These are phyloP conservation scores for Acleris laterana DNA, from an alignment of 2,888 invertebrate species.

Conservation along the genomic window DNA sequence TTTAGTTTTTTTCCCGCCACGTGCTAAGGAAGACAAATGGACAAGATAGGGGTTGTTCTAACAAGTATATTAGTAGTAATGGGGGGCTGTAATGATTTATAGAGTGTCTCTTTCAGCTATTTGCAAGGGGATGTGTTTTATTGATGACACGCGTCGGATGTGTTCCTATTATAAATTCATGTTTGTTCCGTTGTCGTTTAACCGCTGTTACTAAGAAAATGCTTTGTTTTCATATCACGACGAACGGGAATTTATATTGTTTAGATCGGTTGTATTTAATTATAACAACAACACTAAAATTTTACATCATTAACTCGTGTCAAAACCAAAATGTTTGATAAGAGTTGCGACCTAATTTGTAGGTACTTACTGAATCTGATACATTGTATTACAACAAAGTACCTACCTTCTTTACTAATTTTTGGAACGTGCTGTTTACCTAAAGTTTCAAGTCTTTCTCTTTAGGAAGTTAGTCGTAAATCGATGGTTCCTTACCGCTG, in stretches of 20 bases:
- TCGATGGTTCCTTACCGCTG: too few species aligned
- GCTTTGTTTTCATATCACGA: neutral
- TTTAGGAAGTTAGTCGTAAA: too few species aligned
- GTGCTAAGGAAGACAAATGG: slow-evolving; percentile 64
- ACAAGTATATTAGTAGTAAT: slow-evolving; percentile 81
- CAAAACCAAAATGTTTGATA: too few species aligned
- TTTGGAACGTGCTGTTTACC: too few species aligned
- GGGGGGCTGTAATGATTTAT: slow-evolving; percentile 80
- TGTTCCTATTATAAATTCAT: slow-evolving; percentile 58
- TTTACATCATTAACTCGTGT: too few species aligned
- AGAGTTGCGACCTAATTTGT: too few species aligned
- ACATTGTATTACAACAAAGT: too few species aligned
- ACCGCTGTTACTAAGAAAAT: neutral
- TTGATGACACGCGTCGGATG: slow-evolving; percentile 74
- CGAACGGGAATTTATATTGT: neutral
- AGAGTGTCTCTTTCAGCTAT: slow-evolving; percentile 78
- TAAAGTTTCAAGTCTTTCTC: too few species aligned
- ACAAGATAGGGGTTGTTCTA: slow-evolving; percentile 83
- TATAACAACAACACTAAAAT: neutral
- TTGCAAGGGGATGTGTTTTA: slow-evolving; percentile 71
- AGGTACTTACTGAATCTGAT: too few species aligned
- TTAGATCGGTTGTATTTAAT: neutral
- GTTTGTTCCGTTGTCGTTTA: slow-evolving; percentile 28
- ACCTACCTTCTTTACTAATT: too few species aligned
- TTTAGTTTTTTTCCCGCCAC: slow-evolving; percentile 67